Evolutionary conservation across 2,888 invertebrate species (phyloP).

Genomic region (Apamea anceps): DNA sequence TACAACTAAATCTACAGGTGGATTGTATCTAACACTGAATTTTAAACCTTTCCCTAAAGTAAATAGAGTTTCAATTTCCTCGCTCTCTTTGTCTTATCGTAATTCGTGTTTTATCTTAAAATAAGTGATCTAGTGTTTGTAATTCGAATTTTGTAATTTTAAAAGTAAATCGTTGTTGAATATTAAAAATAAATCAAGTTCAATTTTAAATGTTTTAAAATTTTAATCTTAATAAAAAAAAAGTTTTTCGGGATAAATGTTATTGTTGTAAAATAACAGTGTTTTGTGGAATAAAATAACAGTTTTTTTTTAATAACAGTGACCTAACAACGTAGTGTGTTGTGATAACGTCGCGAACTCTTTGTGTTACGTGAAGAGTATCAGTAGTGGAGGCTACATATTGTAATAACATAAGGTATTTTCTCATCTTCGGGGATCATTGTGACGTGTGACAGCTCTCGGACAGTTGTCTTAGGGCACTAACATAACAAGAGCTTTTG

Average conservation of each 20-base stretch:
- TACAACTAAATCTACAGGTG: conserved; percentile 71
- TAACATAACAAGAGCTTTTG: conserved; percentile 12
- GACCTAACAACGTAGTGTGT: conserved; percentile 41
- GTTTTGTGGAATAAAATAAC: conserved; percentile 15
- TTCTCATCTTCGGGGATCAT: conserved; percentile 30
- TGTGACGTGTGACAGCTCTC: background rate
- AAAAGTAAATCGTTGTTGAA: conserved; percentile 22
- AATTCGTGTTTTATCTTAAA: conserved; percentile 52
- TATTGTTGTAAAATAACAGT: conserved; percentile 26
- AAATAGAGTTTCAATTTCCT: conserved; percentile 67
- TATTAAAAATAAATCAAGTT: conserved; percentile 21
- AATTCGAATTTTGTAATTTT: conserved; percentile 50
- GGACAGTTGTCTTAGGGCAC: conserved; percentile 38
- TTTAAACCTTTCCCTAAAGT: conserved; percentile 60
- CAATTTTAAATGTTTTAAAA: conserved; percentile 27
- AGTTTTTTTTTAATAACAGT: conserved; percentile 27
- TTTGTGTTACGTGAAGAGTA: conserved; percentile 43
- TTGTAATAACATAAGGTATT: conserved; percentile 58
- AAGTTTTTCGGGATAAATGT: conserved; percentile 5
- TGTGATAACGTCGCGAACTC: conserved; percentile 49
- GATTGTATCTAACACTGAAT: conserved; percentile 58
- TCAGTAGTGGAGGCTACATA: conserved; percentile 22
- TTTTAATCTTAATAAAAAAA: conserved; percentile 6
- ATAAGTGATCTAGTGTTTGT: conserved; percentile 51
- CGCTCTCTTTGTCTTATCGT: conserved; percentile 54